These are phyloP conservation scores for Clamator glandarius DNA, from an alignment of 2,797 vertebrate genomes.

Conservation along the genomic window DNA sequence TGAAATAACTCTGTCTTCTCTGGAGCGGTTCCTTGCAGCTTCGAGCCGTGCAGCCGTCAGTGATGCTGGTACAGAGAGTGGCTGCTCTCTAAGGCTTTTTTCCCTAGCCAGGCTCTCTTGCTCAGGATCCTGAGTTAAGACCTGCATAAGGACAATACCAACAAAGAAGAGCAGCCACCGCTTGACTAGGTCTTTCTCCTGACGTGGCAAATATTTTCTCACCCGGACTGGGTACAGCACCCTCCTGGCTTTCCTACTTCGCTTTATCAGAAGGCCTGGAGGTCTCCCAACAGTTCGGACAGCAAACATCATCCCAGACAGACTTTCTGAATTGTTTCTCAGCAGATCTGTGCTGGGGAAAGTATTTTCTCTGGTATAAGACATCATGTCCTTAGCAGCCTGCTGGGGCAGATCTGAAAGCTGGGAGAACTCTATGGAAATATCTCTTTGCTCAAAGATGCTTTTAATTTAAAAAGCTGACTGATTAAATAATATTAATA, in stretches of 20 bases:
- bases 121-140: not conserved
- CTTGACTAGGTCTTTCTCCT: constrained; percentile 43
- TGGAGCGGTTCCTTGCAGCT: constrained; percentile 4
- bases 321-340: constrained; percentile 12
- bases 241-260: constrained; percentile 52
- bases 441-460: not conserved
- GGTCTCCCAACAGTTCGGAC: not conserved
- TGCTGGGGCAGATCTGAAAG: not conserved
- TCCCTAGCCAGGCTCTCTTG: not conserved
- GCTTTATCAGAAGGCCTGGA: not conserved
- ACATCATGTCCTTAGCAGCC: constrained; percentile 5
- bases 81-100: not conserved
- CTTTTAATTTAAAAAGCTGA: constrained; percentile 5
- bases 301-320: not conserved
- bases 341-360: constrained; percentile 21
- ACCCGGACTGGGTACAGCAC: constrained; percentile 61
- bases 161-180: constrained; percentile 51
- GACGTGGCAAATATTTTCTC: constrained; percentile 47
- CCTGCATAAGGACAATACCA: constrained; percentile 44
- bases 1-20: not conserved
- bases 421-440: not conserved
- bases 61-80: not conserved
- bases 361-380: not conserved
- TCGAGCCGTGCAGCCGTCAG: rapidly evolving
- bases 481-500: not conserved